Evolutionary conservation across 2,113 vertebrate species (phyloP).

Genomic region (Eulemur rufifrons): DNA sequence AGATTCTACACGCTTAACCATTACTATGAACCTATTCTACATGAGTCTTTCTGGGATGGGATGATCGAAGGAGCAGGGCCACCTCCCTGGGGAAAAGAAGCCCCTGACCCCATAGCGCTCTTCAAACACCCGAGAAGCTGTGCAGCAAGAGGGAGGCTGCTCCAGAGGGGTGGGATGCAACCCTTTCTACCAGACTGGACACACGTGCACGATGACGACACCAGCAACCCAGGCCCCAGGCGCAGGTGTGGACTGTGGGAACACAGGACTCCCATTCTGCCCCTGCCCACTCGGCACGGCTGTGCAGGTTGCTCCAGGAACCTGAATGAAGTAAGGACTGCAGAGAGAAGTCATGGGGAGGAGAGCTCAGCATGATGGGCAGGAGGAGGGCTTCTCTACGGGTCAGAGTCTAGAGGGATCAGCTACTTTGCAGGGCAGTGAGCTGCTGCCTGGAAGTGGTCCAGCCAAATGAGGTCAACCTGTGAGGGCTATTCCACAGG

Average conservation of each 20-base stretch:
- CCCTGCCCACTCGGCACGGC: not conserved
- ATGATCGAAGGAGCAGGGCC: not conserved
- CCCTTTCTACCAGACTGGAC: not conserved
- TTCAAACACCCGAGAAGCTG: too few relatives aligned
- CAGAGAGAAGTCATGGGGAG: not conserved
- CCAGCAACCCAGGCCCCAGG: not conserved
- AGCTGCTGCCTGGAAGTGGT: not conserved
- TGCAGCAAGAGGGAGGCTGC: not conserved
- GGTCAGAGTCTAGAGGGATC: not conserved
- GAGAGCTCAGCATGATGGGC: fast-evolving
- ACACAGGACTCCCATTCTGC: not conserved
- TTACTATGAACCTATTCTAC: not conserved
- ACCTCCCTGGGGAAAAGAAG: not conserved
- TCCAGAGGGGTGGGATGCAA: not conserved
- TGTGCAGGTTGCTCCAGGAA: not conserved
- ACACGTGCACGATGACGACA: not conserved
- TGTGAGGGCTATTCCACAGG: not conserved
- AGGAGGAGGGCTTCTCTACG: not conserved
- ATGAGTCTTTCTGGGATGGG: not conserved
- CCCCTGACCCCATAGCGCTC: not conserved
- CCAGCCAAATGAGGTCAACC: not conserved
- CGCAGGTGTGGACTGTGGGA: not conserved
- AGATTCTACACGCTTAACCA: not conserved
- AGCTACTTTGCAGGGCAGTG: not conserved
- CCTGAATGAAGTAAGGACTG: too few relatives aligned